phyloP scores from a whole-genome alignment of 2,113 vertebrate genomes.

The Prietella phreatophila region DNA sequence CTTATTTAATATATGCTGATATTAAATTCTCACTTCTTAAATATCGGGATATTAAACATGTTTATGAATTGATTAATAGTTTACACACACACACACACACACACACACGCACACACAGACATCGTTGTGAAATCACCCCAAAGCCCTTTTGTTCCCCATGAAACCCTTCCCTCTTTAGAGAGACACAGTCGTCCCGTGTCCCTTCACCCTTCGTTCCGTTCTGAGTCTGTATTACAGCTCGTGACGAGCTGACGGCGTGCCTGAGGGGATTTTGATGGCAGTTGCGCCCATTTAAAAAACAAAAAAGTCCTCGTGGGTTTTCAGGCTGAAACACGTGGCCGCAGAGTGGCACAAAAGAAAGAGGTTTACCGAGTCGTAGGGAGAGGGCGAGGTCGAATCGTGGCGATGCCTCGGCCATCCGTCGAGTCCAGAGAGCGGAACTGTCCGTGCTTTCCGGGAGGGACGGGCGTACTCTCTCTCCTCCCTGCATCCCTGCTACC shows the following conservation, averaged over 20 bases:
- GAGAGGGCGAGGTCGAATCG: background rate
- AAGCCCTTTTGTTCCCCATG: background rate
- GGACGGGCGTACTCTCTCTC: background rate
- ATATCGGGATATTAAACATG: background rate
- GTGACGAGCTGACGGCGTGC: too few species aligned
- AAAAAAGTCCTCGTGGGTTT: too few species aligned
- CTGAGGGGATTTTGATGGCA: background rate
- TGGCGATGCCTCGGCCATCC: background rate
- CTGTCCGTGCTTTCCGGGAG: too few species aligned
- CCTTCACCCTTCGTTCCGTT: background rate
- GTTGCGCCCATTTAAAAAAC: too few species aligned
- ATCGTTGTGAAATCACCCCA: background rate
- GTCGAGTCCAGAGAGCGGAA: too few species aligned
- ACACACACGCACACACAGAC: constrained; percentile 5
- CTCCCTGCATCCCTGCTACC: background rate
- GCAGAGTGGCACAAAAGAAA: too few species aligned
- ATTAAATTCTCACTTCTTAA: background rate
- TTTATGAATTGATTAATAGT: background rate
- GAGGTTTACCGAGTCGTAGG: background rate
- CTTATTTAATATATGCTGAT: background rate
- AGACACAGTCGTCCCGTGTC: background rate
- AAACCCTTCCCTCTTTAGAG: background rate
- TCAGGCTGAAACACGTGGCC: background rate
- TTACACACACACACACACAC: background rate
- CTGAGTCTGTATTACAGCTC: background rate